A percentile compares a stretch with the other conserved stretches of the same genome.
Conservation (phyloP, 2,113 vertebrate genomes). For the Tonatia bakeri region DNA sequence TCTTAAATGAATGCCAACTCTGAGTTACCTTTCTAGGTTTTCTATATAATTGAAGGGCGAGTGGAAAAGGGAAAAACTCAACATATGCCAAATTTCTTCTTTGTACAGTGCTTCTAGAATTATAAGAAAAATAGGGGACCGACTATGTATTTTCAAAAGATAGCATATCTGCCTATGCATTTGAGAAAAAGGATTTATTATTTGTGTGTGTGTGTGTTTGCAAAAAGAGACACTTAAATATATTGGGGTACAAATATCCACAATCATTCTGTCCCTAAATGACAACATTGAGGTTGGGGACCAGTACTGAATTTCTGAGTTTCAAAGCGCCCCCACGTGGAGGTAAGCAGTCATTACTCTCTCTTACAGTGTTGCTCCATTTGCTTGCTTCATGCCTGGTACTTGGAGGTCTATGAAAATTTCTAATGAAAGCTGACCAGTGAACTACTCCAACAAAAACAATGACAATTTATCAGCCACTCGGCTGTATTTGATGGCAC, state of each 20-base stretch:
- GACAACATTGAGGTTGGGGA: not conserved
- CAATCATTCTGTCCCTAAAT: not conserved
- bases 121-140: not conserved
- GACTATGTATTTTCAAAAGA: not conserved
- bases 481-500: not conserved
- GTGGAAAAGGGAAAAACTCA: not conserved
- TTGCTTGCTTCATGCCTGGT: not conserved
- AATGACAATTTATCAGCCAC: not conserved
- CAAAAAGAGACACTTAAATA: not conserved
- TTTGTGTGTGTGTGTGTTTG: not conserved
- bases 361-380: not conserved
- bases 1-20: not conserved
- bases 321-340: constrained; percentile 75
- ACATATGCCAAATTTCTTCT: not conserved
- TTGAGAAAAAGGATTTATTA: not conserved
- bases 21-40: not conserved
- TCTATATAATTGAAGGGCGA: not conserved
- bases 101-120: not conserved
- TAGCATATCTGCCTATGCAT: not conserved
- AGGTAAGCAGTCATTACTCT: constrained; percentile 9
- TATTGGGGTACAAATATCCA: not conserved
- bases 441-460: not conserved
- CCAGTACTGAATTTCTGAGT: constrained; percentile 31
- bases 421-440: not conserved
- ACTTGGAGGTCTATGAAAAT: not conserved